Conservation (phyloP, 2,797 vertebrate genomes). For the Clarias platycephalus region DNA sequence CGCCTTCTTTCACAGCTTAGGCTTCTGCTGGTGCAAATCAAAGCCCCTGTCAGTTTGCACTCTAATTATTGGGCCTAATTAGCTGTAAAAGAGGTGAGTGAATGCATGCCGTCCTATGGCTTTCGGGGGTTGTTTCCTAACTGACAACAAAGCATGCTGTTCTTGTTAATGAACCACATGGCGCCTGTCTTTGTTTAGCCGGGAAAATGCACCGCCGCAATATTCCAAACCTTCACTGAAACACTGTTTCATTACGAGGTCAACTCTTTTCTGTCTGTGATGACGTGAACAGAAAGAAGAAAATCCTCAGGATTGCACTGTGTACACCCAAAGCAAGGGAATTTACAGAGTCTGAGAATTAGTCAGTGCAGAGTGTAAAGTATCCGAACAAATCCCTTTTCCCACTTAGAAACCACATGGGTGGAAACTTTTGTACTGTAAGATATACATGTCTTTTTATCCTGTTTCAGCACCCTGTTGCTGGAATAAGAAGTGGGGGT, state of each 20-base stretch:
- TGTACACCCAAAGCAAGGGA: not conserved
- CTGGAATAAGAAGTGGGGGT: not conserved
- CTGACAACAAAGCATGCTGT: constrained; percentile 69
- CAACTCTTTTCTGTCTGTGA: not conserved
- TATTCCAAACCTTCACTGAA: not conserved
- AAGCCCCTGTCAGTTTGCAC: constrained; percentile 52
- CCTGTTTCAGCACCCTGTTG: not conserved
- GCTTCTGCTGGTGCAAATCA: constrained; percentile 10
- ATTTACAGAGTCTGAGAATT: not conserved
- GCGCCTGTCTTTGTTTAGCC: constrained; percentile 25
- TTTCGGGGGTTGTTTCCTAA: constrained; percentile 64
- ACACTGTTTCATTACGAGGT: not conserved
- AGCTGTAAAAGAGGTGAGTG: constrained; percentile 60
- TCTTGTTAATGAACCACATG: constrained; percentile 59
- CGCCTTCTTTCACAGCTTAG: not conserved
- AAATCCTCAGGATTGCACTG: not conserved
- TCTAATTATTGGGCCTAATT: constrained; percentile 65
- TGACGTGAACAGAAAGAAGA: not conserved
- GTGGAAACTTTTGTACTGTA: not conserved
- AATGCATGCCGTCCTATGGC: constrained; percentile 54
- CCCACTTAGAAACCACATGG: not conserved
- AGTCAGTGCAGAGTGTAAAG: not conserved
- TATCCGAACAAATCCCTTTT: not conserved
- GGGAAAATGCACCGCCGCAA: constrained; percentile 5
- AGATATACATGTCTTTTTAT: not conserved